Evolutionary conservation across 1,140 invertebrate genomes (phyloP), one percentile per base, ranked within the genome.

Genomic region (Neoseiulus cucumeris): DNA sequence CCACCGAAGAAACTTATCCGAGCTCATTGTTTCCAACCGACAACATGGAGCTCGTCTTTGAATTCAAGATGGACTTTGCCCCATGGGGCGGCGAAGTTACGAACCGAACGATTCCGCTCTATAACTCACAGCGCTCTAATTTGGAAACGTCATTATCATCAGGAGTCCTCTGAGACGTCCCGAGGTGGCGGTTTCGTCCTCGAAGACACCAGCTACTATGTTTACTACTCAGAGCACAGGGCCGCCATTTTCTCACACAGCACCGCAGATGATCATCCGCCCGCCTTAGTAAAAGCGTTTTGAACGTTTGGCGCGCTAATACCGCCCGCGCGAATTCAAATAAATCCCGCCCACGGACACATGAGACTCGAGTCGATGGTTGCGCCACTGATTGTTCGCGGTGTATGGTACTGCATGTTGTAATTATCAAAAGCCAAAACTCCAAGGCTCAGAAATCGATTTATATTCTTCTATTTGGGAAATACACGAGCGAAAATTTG

Each of bases 201-300:
- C 25, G 51, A 18, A 59, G 51, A 59, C 51, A 59, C 51, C 25
- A 59, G 22, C 25, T 20, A 14, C 17, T 17, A n/a, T 59, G 33
- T 59, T 59, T 59, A 59, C 51, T 59, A 29, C 14, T 33, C 33
- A 29, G 51, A 59, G 2, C 51, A 59, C 51, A 59, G 22, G 14
- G 51, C 51, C 51, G 51, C 51, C 51, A 59, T 59, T 59, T 59
- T 59, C 51, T 47, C 45, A 14, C 18, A 47, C 45, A 47, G 45
- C 18, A 20, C 18, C 18, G 28, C 45, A 47, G 45, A 47, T 59
- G 51, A 59, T 59, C 51, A 17, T 33, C 25, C 51, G 17, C 51
- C 25, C 51, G 51, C 51, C 51, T 29, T 20, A 29, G 25, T 25
- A 14, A 25, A 20, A 33, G 22, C 25, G 14, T 59, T 59, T 59